Conservation (phyloP, 2,888 invertebrate genomes). For the Drosophila diplacantha region DNA sequence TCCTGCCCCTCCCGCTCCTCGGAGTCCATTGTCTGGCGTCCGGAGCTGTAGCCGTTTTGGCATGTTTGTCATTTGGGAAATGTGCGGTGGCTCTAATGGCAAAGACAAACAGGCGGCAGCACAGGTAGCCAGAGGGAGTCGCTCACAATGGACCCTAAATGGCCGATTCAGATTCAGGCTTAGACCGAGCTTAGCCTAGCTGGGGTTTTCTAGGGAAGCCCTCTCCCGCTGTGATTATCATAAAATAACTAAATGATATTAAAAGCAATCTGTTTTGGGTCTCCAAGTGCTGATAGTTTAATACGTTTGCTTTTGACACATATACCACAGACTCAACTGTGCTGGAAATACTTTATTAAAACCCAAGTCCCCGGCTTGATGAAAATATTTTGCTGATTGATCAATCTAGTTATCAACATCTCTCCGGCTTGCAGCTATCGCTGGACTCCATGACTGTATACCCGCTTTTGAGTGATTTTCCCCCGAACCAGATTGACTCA, state of each 20-base stretch:
- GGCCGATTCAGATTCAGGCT: conserved; percentile 14
- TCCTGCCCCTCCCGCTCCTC: conserved; percentile 5
- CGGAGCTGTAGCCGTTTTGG: conserved; percentile 67
- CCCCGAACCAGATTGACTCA: conserved; percentile 22
- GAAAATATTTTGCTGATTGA: conserved; percentile 8
- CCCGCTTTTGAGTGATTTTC: conserved; percentile 20
- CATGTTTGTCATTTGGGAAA: conserved; percentile 74
- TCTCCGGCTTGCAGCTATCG: neutral
- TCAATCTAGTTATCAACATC: conserved; percentile 15
- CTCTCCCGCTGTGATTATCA: neutral
- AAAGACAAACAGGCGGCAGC: conserved; percentile 65
- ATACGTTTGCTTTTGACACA: neutral
- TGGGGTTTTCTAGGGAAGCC: too few species aligned
- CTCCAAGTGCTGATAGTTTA: neutral
- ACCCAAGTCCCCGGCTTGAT: neutral
- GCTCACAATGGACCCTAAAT: conserved; percentile 24
- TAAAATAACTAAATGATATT: neutral
- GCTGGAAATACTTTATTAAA: conserved; percentile 1
- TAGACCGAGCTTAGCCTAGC: neutral
- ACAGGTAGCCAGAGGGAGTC: conserved; percentile 44
- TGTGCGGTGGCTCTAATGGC: conserved; percentile 70
- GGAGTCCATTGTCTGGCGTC: conserved; percentile 66
- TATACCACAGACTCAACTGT: too few species aligned
- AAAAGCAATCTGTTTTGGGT: neutral
- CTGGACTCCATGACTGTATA: conserved; percentile 8